A percentile compares a stretch with the other conserved stretches of the same genome.
phyloP scores from a whole-genome alignment of 2,113 vertebrate genomes.

The Zosterops pallidus region DNA sequence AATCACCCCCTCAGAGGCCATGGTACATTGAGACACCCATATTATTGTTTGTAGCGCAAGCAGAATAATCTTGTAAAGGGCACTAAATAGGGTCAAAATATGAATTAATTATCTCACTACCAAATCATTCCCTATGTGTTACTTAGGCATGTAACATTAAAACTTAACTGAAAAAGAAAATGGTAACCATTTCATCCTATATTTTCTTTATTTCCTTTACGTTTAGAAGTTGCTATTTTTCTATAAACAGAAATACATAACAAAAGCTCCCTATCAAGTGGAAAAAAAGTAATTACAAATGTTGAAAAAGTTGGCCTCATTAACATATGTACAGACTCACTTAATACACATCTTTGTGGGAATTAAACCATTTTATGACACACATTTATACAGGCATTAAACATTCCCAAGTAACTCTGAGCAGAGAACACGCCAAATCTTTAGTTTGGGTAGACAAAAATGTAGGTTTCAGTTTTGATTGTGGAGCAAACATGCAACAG shows the following conservation, averaged over 20 bases:
- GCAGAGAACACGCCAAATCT: slow-evolving; percentile 62
- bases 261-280: slow-evolving; percentile 81
- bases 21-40: slow-evolving; percentile 54
- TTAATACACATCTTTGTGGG: slow-evolving; percentile 80
- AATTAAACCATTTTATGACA: slow-evolving; percentile 76
- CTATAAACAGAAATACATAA: slow-evolving; percentile 87
- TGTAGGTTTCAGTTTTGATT: slow-evolving; percentile 51
- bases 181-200: slow-evolving; percentile 81
- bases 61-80: slow-evolving; percentile 58
- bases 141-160: slow-evolving; percentile 65
- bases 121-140: slow-evolving; percentile 64
- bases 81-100: slow-evolving; percentile 66
- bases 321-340: slow-evolving; percentile 90
- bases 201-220: slow-evolving; percentile 81
- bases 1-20: slow-evolving; percentile 43
- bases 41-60: slow-evolving; percentile 54
- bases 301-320: slow-evolving; percentile 87
- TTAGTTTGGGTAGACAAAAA: slow-evolving; percentile 57
- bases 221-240: slow-evolving; percentile 81
- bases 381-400: slow-evolving; percentile 78
- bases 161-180: slow-evolving; percentile 77
- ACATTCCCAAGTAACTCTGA: slow-evolving; percentile 68
- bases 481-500: slow-evolving; percentile 62
- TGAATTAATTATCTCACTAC: slow-evolving; percentile 39
- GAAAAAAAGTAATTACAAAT: slow-evolving; percentile 90